A percentile compares a stretch with the other conserved stretches of the same genome.
Conservation (phyloP, 2,113 vertebrate species). For the Felis catus region F.catus_Fca126_mat1.0 CM031421.1:87672001-87672500, state of each 20-base stretch:
- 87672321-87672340: too few species aligned
- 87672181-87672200: neutral
- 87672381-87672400: too few species aligned
- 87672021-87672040: neutral
- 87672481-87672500: too few species aligned
- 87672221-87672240: neutral
- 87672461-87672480: too few species aligned
- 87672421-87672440: too few species aligned
- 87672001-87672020: neutral
- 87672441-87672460: too few species aligned
- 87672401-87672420: too few species aligned
- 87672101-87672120: neutral
- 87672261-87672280: neutral
- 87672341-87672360: too few species aligned
- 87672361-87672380: too few species aligned
- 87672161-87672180: neutral
- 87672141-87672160: neutral
- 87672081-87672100: neutral
- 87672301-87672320: too few species aligned
- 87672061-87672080: neutral
- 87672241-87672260: neutral
- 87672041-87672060: neutral
- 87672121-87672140: neutral
- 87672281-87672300: neutral
- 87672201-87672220: neutral